Percentiles rank a stretch among this genome's conserved stretches.
Conservation (phyloP, 2,888 invertebrate species). For the Latheticus oryzae region DNA sequence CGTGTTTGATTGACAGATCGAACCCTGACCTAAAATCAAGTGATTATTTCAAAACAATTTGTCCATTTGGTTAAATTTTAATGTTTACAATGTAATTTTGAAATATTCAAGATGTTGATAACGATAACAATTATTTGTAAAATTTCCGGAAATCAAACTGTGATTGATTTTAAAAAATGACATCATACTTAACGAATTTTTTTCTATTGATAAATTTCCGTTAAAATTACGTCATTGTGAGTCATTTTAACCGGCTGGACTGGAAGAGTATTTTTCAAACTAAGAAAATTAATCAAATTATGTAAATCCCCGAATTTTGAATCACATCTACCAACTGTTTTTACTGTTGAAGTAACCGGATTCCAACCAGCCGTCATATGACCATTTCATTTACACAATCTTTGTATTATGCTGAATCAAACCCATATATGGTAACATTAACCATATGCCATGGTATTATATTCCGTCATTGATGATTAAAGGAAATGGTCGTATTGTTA, state of each 20-base stretch:
- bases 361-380: background rate
- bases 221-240: slow-evolving; percentile 33
- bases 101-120: slow-evolving; percentile 4
- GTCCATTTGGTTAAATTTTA: background rate
- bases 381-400: no score
- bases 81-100: background rate
- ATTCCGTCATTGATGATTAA: background rate
- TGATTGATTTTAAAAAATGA: no score
- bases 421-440: slow-evolving; percentile 21
- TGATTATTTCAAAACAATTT: no score
- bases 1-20: no score
- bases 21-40: no score
- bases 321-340: no score
- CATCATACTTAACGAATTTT: no score
- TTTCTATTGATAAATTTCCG: slow-evolving; percentile 31
- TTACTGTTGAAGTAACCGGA: no score
- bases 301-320: no score
- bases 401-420: slow-evolving; percentile 26
- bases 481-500: background rate
- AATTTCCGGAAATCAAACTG: background rate
- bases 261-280: no score
- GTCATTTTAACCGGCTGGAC: slow-evolving; percentile 28
- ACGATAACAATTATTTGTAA: background rate
- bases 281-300: no score
- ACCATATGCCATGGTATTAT: slow-evolving; percentile 25